Evolutionary conservation across 1,140 invertebrate species (phyloP), one percentile per base, ranked within the genome.

Genomic region (Hyposmocoma kahamanoa): DNA sequence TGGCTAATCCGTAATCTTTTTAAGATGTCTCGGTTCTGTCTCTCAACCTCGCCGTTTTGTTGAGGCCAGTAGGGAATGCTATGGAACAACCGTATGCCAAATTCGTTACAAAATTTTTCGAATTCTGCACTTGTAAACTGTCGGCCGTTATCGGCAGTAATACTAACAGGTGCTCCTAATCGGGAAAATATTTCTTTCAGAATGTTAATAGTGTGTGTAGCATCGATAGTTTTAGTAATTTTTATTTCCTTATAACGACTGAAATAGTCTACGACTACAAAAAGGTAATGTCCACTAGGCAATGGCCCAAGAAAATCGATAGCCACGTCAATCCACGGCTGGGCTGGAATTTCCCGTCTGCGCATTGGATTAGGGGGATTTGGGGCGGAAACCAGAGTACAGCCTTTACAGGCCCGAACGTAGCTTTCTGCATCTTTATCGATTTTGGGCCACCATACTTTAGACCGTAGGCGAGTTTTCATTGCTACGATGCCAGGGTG

Each of bases 401-500:
- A 41, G 1, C 38, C 38, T 21, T 10, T 41, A 41, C 38, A 41
- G 10, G 1, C 3, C 18, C 10, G 20, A 1, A 41, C 38, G n/a
- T 1, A 11, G 11, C 10, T 1, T 41, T 41, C 38, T 11, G 38
- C 18, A 41, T 41, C 38, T 21, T 1, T 21, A 21, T 41, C 38
- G 1, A 41, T 41, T 22, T 41, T 41, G 1, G 38, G 38, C 38
- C 38, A 41, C 38, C 38, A 41, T 13, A 41, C 38, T 41, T 41
- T 41, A 1, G 38, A 2, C 10, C 38, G 18, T 20, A 41, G 1
- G 10, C 38, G 1, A 2, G 38, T 13, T 10, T 41, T 41, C 38
- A 41, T 41, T 11, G 38, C 38, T 10, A 41, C 38, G 3, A 41
- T 41, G 5, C 38, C 38, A 6, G 32, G 32, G 18, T 36, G 32